Base-by-base conservation (phyloP, 2,888 invertebrate species). In the Dinocampus coccinellae region DNA sequence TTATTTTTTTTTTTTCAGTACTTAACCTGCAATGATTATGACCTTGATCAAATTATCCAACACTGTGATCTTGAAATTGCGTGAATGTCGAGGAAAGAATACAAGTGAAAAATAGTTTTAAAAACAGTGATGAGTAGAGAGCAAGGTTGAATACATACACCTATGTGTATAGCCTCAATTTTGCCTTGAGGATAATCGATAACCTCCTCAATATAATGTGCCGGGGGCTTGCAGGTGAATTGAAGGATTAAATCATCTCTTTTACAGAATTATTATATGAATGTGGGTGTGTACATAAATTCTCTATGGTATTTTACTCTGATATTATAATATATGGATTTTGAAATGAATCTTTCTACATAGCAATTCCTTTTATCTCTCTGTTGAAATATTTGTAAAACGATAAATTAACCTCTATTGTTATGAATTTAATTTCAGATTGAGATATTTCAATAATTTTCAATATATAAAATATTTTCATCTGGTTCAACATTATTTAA, bases 21-120 rank as follows among this genome's bases (percentile, higher is more conserved):
- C 33, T 58, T 60, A 60, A 60, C 34, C 16, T 16, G 16, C 63
- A 52, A 29, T 63, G 24, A 42, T 63, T 63, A 29, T 47, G 29
- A 29, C 47, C 47, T 63, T 42, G 47, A 63, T 63, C 26, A 13
- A 47, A 11, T 63, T 24, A 63, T 29, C 33, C 33, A 58, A 7
- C 9, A 33, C 16, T 9, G 33, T 16, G 33, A 58, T 58, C 29
- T 58, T n/a, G 33, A 34, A 33, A 16, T 33, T n/a, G n/a, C n/a
- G 33, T 58, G 20, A 13, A 58, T 29, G 16, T 33, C 58, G 33
- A 33, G 58, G 33, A 33, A 33, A 33, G 10, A 33, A 33, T 33
- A 33, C 10, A 33, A 58, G 29, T 29, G 29, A 33, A 58, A 58
- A 58, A 58, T 58, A 55, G 24, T 29, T 55, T 4, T 13, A 26